Base-by-base conservation (phyloP, 2,797 vertebrate genomes). In the Cyprinella venusta region DNA sequence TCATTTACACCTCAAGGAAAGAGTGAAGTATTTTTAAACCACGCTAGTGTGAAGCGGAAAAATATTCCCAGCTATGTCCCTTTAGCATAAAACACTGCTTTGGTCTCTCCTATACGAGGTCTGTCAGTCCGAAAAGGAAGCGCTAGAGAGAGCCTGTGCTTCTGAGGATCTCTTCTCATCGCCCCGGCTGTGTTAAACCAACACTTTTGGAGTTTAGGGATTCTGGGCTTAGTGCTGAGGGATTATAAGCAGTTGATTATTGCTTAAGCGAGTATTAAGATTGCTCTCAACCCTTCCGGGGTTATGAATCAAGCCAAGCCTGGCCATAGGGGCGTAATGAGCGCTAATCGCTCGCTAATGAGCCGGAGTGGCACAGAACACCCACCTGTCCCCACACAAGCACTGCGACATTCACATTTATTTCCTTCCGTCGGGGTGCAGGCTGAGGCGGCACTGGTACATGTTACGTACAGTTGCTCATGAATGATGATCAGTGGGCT, bases 231-330 rank as follows among this genome's bases (percentile, higher is more conserved):
- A 85, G 89, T 84, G 87, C 85, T 86, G 85, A 84, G 87, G 90
- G 90, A 90, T 93, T 92, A 90, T 89, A 90, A 71, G 85, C 54
- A 88, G 88, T 92, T 93, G 88, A 91, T 93, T 92, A 90, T 93
- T 92, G 88, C 90, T 91, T 87, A 76, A 82, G 89, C 89, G 88
- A 86, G 89, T 90, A 89, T 93, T 89, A 89, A 87, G 86, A 86
- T 90, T 89, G 70, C 84, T 91, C 90, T 89, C 82, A 80, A 90
- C 87, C 48, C 33, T 56, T 82, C 45, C 84, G 81, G 83, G 81
- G 88, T 89, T 84, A 89, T 93, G 90, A 92, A 92, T 92, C 89
- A 91, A 88, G 88, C 84, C 81, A 78, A 76, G 86, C 86, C 90
- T 52, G 70, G 86, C 79, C 80, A 88, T 82, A 86, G 86, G 82